These are phyloP conservation scores for Corapipo altera DNA, from an alignment of 2,113 vertebrate genomes.

Conservation along the genomic window DNA sequence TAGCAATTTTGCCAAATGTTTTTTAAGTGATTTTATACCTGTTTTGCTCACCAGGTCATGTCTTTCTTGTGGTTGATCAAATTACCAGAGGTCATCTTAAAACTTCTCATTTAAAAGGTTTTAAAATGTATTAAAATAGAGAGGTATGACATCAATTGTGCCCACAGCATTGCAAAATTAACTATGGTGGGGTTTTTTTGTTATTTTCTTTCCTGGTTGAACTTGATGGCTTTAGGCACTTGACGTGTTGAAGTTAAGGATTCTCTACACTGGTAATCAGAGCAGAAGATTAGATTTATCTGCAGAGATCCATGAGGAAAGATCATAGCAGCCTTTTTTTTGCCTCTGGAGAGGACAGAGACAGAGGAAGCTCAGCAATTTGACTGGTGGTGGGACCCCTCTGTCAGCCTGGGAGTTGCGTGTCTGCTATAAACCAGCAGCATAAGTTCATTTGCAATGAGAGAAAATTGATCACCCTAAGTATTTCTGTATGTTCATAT, in stretches of 20 bases:
- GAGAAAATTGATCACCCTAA: neutral
- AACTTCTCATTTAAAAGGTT: neutral
- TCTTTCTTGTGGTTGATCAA: neutral
- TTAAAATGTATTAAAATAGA: neutral
- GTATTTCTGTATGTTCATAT: neutral
- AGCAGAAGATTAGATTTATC: neutral
- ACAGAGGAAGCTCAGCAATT: neutral
- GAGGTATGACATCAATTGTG: neutral
- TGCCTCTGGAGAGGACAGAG: neutral
- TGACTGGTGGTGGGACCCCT: neutral
- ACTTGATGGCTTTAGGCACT: neutral
- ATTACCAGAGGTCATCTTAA: neutral
- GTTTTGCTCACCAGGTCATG: neutral
- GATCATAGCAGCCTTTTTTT: neutral
- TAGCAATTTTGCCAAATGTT: neutral
- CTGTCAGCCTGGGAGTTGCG: neutral
- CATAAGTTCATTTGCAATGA: neutral
- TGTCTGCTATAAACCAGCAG: neutral
- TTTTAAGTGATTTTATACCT: neutral
- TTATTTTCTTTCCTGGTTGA: fast-evolving
- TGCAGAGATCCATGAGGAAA: neutral
- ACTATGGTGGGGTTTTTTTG: neutral
- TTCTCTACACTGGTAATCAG: neutral
- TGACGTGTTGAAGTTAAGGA: neutral
- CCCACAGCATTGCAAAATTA: neutral